Evolutionary conservation across 2,113 vertebrate genomes (phyloP).

Genomic region (Rhea pennata): DNA sequence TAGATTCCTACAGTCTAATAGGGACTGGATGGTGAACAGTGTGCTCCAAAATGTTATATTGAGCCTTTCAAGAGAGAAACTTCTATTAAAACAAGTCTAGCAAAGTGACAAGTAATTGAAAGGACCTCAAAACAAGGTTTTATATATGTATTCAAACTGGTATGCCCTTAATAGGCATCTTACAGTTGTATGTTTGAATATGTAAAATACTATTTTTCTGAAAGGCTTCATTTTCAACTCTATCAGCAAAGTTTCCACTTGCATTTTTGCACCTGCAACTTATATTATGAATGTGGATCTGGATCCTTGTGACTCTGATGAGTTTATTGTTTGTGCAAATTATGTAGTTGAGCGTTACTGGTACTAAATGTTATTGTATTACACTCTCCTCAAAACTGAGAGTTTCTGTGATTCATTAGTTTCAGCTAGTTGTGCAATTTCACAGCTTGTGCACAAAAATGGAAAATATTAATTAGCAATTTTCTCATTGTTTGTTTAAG

Average conservation of each 20-base stretch:
- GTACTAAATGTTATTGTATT: slow-evolving; percentile 20
- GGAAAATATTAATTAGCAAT: slow-evolving; percentile 76
- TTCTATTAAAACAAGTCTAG: neutral
- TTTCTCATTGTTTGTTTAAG: slow-evolving; percentile 60
- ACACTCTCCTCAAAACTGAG: neutral
- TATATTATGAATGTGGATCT: neutral
- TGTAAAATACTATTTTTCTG: neutral
- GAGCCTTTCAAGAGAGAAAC: neutral
- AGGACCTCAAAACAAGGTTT: neutral
- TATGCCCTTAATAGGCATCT: neutral
- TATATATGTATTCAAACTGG: neutral
- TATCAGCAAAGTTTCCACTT: neutral
- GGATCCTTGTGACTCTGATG: slow-evolving; percentile 17
- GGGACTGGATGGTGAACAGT: neutral
- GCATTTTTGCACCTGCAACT: neutral
- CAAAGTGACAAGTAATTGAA: neutral
- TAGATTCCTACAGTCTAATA: neutral
- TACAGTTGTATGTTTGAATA: neutral
- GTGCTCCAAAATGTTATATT: neutral
- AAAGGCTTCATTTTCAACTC: neutral
- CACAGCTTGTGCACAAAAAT: slow-evolving; percentile 61
- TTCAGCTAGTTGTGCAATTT: slow-evolving; percentile 61
- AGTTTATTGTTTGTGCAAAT: slow-evolving; percentile 38
- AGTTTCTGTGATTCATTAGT: slow-evolving; percentile 47
- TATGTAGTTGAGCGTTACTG: neutral